Evolutionary conservation across 2,888 invertebrate species (phyloP).

Genomic region (Leuctra nigra): DNA sequence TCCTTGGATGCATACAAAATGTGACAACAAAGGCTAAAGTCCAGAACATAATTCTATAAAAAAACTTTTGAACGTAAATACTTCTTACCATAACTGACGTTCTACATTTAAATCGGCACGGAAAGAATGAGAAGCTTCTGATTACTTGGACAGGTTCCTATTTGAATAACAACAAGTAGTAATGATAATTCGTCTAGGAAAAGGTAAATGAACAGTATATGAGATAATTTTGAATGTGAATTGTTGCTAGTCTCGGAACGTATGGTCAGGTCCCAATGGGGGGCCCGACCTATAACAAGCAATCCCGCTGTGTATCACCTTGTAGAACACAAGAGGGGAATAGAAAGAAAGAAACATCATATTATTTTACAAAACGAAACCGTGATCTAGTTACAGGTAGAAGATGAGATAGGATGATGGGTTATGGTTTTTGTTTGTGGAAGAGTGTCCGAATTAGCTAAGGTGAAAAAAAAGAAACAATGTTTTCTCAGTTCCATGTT

Average conservation of each 20-base stretch:
- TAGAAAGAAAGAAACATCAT: background rate
- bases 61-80: too few species aligned
- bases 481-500: too few species aligned
- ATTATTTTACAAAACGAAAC: background rate
- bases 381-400: too few species aligned
- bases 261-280: conserved; percentile 7
- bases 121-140: too few species aligned
- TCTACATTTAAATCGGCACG: too few species aligned
- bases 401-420: background rate
- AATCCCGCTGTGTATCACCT: conserved; percentile 13
- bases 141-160: too few species aligned
- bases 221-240: conserved; percentile 1
- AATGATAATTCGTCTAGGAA: background rate
- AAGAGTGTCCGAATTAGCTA: background rate
- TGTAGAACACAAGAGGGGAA: background rate
- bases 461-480: too few species aligned
- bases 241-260: background rate
- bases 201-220: background rate
- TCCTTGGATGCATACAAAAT: too few species aligned
- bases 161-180: too few species aligned
- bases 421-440: background rate
- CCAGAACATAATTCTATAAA: too few species aligned
- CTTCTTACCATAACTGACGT: too few species aligned
- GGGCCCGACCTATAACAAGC: conserved; percentile 21
- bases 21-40: too few species aligned